Base-by-base conservation (phyloP, 2,888 invertebrate species). In the Apocheima hispidaria region DNA sequence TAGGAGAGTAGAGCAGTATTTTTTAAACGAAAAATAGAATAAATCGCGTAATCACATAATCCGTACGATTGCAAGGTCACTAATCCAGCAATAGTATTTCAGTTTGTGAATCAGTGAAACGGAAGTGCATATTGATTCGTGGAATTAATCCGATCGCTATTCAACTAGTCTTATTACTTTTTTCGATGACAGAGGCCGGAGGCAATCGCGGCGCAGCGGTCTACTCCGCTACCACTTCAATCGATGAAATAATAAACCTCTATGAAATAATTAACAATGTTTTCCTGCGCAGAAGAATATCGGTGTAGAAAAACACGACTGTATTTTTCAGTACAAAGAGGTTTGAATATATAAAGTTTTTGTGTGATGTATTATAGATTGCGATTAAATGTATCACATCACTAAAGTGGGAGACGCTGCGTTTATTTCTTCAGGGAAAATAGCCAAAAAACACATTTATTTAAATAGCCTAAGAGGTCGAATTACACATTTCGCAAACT, bases 211-310 rank as follows among this genome's bases (percentile, higher is more conserved):
- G 50, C 41, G 66, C 67, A 51, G 55, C 43, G 58, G 57, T 38
- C 35, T 59, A 68, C 40, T 49, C 66, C 50, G 68, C 69, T 59
- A 66, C 69, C 72, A 76, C 73, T 81, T 75, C 74, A 74, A 73
- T 77, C 81, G 80, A 78, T 80, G 66, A 80, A 77, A 78, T 77
- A 77, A 79, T 79, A 79, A 75, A 75, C 71, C 71, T 69, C 68
- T 60, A 63, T 72, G 69, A n/a, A n/a, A n/a, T n/a, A n/a, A n/a
- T n/a, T n/a, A n/a, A 72, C 70, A 71, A 71, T 70, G 68, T 66
- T 50, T 41, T 41, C 3, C 40, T 54, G 38, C 36, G 30, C 50
- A n/a, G 35, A 20, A 64, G 52, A 55, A 20, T 53, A 36, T 46
- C 21, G 2, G 52, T 38, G 40, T 38, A 48, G 53, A 56, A 43